These are phyloP conservation scores for Monoplex corrugatus DNA, from an alignment of 2,888 invertebrate species.

Conservation along the genomic window DNA sequence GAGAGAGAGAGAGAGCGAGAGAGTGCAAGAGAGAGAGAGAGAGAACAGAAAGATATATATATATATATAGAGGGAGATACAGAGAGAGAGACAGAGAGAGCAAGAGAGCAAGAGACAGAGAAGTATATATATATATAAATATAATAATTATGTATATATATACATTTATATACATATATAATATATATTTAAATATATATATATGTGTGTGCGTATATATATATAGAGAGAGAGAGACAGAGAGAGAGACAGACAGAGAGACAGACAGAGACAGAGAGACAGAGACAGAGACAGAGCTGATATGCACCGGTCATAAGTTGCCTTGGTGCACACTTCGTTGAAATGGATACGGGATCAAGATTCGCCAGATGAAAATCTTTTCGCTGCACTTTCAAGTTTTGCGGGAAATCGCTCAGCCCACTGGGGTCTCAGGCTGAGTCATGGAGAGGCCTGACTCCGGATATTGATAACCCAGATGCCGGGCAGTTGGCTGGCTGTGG, in stretches of 20 bases:
- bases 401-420: conserved; percentile 9
- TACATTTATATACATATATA: too few species aligned
- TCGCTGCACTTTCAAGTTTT: conserved; percentile 24
- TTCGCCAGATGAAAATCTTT: background rate
- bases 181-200: too few species aligned
- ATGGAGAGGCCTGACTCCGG: background rate
- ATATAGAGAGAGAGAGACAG: too few species aligned
- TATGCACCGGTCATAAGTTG: background rate
- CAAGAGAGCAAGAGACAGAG: background rate
- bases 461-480: conserved; percentile 14
- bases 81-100: background rate
- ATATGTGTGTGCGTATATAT: too few species aligned
- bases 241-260: background rate
- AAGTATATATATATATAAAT: too few species aligned
- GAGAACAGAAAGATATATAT: too few species aligned
- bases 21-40: background rate
- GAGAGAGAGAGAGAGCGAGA: background rate
- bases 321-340: background rate
- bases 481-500: background rate
- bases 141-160: too few species aligned
- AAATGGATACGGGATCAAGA: background rate
- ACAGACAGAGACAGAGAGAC: background rate
- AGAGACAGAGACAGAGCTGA: background rate
- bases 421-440: background rate
- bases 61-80: background rate